Conservation (phyloP, 1,140 invertebrate genomes). For the Venustaconcha ellipsiformis region DNA sequence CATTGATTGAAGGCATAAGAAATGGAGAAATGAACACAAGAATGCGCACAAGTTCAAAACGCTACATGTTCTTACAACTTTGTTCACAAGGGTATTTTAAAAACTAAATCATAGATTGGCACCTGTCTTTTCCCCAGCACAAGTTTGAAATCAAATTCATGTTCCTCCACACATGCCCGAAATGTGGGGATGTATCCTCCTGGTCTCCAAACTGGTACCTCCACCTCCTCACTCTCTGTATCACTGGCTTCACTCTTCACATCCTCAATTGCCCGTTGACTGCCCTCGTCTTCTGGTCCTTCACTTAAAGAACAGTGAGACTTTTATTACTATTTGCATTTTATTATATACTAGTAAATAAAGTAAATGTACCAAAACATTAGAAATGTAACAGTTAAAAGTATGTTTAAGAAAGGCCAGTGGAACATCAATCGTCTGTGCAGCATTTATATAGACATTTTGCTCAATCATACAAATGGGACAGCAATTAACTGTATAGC, state of each 20-base stretch:
- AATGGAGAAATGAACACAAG: no score
- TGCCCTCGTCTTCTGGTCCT: constrained; percentile 1
- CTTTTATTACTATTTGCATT: background rate
- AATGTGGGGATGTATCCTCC: constrained; percentile 37
- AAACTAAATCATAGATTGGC: background rate
- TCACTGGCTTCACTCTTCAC: constrained; percentile 7
- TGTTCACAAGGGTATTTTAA: background rate
- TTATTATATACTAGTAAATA: no score
- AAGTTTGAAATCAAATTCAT: constrained; percentile 58
- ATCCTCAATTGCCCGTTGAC: constrained; percentile 4
- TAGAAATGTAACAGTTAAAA: no score
- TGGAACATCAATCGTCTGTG: no score
- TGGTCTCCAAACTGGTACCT: constrained; percentile 35
- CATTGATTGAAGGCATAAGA: no score
- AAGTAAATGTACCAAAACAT: no score
- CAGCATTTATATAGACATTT: no score
- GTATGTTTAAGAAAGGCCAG: no score
- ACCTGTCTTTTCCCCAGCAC: constrained; percentile 10
- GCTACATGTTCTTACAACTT: no score
- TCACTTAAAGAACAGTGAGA: background rate
- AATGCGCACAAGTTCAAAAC: no score
- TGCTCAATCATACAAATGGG: no score
- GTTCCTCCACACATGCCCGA: constrained; percentile 56
- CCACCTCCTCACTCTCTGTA: constrained; percentile 11
- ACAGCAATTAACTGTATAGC: no score